Conservation (phyloP, 1,140 invertebrate genomes). For the Drosophila virilis region DNA sequence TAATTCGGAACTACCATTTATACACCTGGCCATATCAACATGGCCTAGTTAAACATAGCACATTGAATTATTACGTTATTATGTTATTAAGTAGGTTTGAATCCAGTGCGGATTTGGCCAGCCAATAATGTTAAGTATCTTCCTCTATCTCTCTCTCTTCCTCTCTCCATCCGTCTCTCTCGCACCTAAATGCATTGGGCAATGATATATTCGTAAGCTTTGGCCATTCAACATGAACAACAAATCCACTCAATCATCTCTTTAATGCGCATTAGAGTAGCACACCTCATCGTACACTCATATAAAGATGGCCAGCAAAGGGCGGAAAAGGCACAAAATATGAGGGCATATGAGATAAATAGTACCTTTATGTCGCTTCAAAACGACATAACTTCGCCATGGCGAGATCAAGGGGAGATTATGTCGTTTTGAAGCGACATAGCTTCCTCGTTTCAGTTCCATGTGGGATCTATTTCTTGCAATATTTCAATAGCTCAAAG, state of each 20-base stretch:
- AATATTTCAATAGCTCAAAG: too few relatives aligned
- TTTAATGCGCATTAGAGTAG: constrained; percentile 59
- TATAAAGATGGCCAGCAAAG: constrained; percentile 27
- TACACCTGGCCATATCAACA: constrained; percentile 27
- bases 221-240: constrained; percentile 59
- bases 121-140: constrained; percentile 54
- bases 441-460: too few relatives aligned
- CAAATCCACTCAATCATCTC: constrained; percentile 80
- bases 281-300: constrained; percentile 8
- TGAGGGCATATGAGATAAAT: constrained; percentile 11
- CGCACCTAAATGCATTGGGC: constrained; percentile 50
- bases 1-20: constrained; percentile 18
- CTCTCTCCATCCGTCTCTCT: neutral
- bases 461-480: too few relatives aligned
- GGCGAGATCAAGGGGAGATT: too few relatives aligned
- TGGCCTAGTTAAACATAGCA: constrained; percentile 3
- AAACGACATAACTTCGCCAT: too few relatives aligned
- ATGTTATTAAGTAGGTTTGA: constrained; percentile 54
- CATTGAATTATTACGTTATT: constrained; percentile 43
- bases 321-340: constrained; percentile 7
- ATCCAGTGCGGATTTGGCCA: constrained; percentile 63
- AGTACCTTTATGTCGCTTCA: too few relatives aligned
- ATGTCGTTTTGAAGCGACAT: too few relatives aligned
- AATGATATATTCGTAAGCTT: constrained; percentile 59
- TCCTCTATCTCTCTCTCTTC: neutral